phyloP scores from a whole-genome alignment of 2,888 invertebrate species.

The Sinhomidia bicolor region DNA sequence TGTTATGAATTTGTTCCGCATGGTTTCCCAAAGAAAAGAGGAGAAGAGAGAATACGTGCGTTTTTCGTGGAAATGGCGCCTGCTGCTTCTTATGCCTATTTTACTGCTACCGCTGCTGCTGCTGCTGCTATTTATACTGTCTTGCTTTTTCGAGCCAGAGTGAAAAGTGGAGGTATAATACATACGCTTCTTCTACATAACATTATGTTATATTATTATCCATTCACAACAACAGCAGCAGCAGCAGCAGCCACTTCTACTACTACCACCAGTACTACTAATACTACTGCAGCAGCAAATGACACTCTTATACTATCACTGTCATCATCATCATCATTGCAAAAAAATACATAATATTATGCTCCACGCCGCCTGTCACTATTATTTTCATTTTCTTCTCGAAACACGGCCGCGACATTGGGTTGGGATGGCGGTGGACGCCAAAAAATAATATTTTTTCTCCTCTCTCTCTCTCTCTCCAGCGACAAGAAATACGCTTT shows the following conservation, averaged over 20 bases:
- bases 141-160: too few relatives aligned
- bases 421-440: neutral
- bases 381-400: neutral
- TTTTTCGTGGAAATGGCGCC: conserved; percentile 10
- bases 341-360: conserved; percentile 18
- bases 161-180: too few relatives aligned
- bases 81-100: conserved; percentile 15
- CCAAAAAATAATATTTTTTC: neutral
- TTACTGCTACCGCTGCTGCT: neutral
- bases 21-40: conserved; percentile 74
- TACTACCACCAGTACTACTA: neutral
- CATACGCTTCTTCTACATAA: too few relatives aligned
- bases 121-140: neutral
- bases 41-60: conserved; percentile 52
- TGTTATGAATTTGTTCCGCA: conserved; percentile 79
- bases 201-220: too few relatives aligned
- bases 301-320: neutral
- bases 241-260: neutral
- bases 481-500: neutral
- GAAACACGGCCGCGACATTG: neutral
- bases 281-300: neutral
- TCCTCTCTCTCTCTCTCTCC: neutral
- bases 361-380: neutral
- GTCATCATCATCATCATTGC: neutral
- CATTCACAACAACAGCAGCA: too few relatives aligned